phyloP scores from a whole-genome alignment of 2,888 invertebrate genomes.

The Tridacna crocea region DNA sequence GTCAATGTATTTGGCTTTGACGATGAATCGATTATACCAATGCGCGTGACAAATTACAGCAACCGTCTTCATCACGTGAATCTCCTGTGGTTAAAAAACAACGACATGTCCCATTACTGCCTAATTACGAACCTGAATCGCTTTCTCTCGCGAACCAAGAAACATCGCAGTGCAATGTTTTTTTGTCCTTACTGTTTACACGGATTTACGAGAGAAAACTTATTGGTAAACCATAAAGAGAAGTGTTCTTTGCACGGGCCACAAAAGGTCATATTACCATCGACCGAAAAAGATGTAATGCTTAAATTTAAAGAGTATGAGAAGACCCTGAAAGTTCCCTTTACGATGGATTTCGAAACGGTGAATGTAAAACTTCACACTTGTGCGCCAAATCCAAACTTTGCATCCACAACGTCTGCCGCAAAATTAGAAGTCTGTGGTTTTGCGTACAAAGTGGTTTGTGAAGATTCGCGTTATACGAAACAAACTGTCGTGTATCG shows the following conservation, averaged over 20 bases:
- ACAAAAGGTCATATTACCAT: slow-evolving; percentile 37
- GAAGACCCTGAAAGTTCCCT: slow-evolving; percentile 39
- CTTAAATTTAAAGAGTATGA: slow-evolving; percentile 48
- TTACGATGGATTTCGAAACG: slow-evolving; percentile 48
- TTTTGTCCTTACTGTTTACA: slow-evolving; percentile 44
- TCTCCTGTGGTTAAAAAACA: slow-evolving; percentile 49
- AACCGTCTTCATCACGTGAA: slow-evolving; percentile 44
- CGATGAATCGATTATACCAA: slow-evolving; percentile 39
- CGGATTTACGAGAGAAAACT: slow-evolving; percentile 29
- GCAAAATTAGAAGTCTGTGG: slow-evolving; percentile 41
- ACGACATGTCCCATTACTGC: slow-evolving; percentile 48
- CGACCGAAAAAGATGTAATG: slow-evolving; percentile 13
- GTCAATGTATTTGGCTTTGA: slow-evolving; percentile 58
- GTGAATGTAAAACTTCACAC: slow-evolving; percentile 37
- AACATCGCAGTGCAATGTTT: slow-evolving; percentile 10
- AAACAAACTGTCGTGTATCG: slow-evolving; percentile 44
- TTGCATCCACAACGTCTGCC: slow-evolving; percentile 25
- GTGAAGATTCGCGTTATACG: slow-evolving; percentile 30
- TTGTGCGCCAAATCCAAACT: slow-evolving; percentile 40
- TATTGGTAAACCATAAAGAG: slow-evolving; percentile 31
- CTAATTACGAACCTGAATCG: slow-evolving; percentile 53
- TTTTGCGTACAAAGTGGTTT: slow-evolving; percentile 44
- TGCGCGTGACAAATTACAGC: slow-evolving; percentile 35
- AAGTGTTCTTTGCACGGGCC: slow-evolving; percentile 38
- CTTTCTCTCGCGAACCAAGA: slow-evolving; percentile 48